A percentile compares a stretch with the other conserved stretches of the same genome.
These are phyloP conservation scores for Platysteira castanea DNA, from an alignment of 2,113 vertebrate species.

Conservation along the genomic window DNA sequence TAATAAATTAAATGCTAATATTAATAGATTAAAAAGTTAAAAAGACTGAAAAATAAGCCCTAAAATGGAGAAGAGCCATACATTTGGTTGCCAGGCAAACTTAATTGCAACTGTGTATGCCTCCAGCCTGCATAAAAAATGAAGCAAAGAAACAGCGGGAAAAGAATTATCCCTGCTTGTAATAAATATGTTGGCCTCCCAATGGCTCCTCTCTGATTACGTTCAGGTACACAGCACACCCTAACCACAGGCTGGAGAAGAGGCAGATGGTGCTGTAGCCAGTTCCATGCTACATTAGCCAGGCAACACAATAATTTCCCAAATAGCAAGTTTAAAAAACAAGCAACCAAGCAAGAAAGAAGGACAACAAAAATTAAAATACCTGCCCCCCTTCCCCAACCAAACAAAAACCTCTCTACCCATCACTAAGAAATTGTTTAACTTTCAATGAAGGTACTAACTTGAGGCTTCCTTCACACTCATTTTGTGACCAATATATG, in stretches of 20 bases:
- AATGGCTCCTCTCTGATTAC: neutral
- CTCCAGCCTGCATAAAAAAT: neutral
- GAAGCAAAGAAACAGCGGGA: neutral
- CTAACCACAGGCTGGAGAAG: neutral
- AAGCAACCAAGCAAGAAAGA: neutral
- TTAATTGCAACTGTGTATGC: neutral
- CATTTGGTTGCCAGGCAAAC: neutral
- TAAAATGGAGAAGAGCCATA: neutral
- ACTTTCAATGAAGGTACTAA: neutral
- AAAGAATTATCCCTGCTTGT: neutral
- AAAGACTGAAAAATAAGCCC: neutral
- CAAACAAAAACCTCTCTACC: neutral
- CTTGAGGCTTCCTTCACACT: neutral
- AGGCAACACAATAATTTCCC: neutral
- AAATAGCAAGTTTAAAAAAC: neutral
- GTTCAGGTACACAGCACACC: neutral
- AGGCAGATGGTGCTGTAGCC: neutral
- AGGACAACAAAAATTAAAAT: neutral
- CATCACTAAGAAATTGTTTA: neutral
- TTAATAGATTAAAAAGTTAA: neutral
- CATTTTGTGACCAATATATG: neutral
- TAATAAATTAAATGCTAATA: neutral
- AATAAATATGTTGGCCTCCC: neutral
- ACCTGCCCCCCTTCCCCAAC: accelerated
- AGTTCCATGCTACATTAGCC: neutral